Percentiles rank a stretch among this genome's conserved stretches.
Evolutionary conservation across 2,113 vertebrate genomes (phyloP).

Genomic region (Microcebus ravelobensis): DNA sequence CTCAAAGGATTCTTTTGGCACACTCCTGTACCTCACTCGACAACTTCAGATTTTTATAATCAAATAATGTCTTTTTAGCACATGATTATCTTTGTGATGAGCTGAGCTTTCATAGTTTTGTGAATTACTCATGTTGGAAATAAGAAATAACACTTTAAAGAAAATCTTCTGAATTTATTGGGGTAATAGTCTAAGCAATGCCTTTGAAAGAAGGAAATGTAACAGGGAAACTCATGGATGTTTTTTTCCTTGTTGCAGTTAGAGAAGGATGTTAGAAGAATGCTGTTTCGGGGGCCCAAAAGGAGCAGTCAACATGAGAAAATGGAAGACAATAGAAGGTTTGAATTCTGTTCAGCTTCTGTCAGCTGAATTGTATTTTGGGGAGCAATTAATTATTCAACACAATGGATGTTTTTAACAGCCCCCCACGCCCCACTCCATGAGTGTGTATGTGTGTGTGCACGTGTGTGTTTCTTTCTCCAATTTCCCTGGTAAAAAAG

Average conservation of each 20-base stretch:
- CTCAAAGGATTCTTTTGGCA: constrained; percentile 19
- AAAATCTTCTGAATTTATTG: not conserved
- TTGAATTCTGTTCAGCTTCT: constrained; percentile 33
- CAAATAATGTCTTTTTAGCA: constrained; percentile 30
- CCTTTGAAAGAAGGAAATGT: constrained; percentile 35
- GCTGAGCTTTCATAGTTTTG: not conserved
- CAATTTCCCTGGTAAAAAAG: not conserved
- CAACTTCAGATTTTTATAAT: constrained; percentile 45
- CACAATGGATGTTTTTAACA: constrained; percentile 39
- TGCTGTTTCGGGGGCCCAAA: not conserved
- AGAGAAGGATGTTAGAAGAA: not conserved
- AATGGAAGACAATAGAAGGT: not conserved
- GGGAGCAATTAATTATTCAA: constrained; percentile 62
- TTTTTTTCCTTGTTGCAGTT: not conserved
- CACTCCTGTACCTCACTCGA: not conserved
- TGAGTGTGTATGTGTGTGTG: not conserved
- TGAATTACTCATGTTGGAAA: constrained; percentile 18
- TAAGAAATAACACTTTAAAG: constrained; percentile 46
- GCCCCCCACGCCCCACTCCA: not conserved
- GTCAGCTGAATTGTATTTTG: constrained; percentile 48
- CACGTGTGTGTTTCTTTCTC: not conserved
- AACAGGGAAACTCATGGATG: not conserved
- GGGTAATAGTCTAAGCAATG: constrained; percentile 21
- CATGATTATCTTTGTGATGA: constrained; percentile 15
- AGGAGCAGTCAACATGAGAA: not conserved